Percentiles rank a stretch among this genome's conserved stretches.
phyloP scores from a whole-genome alignment of 2,797 vertebrate species.

The Aulostomus chinensis region DNA sequence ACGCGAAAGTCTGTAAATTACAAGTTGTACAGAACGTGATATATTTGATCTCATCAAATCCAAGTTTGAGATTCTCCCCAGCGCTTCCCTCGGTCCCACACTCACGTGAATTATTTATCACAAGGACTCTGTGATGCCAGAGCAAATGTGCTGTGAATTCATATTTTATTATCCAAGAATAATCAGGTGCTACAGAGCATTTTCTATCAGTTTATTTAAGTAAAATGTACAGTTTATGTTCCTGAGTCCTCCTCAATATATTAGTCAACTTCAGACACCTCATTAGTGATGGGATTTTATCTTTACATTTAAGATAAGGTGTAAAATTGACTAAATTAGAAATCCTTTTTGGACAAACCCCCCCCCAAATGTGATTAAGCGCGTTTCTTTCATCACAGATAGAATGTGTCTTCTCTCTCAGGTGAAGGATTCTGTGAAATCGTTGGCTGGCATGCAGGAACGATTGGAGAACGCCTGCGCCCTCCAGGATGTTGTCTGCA shows the following conservation, averaged over 20 bases:
- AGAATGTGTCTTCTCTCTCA: constrained; percentile 31
- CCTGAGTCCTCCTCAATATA: no score
- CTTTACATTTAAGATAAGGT: not conserved
- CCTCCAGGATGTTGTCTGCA: constrained; percentile 70
- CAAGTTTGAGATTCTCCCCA: constrained; percentile 14
- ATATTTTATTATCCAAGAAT: constrained; percentile 27
- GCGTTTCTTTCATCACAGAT: not conserved
- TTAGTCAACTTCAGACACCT: no score
- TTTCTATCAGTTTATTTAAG: no score
- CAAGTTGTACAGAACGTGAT: no score
- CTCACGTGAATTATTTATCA: constrained; percentile 40
- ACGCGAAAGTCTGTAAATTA: not conserved
- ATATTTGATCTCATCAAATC: constrained; percentile 1
- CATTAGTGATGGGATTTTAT: no score
- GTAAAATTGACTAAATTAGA: not conserved
- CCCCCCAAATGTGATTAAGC: not conserved
- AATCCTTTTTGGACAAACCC: not conserved
- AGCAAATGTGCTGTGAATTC: constrained; percentile 33
- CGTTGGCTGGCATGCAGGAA: constrained; percentile 56
- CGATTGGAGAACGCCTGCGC: constrained; percentile 72
- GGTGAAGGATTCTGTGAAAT: constrained; percentile 73
- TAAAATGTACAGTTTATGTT: no score
- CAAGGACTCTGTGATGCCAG: not conserved
- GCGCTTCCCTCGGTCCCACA: constrained; percentile 2
- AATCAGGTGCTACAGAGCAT: constrained; percentile 6